Evolutionary conservation across 2,113 vertebrate species (phyloP).

Genomic region (Stictonetta naevosa): DNA sequence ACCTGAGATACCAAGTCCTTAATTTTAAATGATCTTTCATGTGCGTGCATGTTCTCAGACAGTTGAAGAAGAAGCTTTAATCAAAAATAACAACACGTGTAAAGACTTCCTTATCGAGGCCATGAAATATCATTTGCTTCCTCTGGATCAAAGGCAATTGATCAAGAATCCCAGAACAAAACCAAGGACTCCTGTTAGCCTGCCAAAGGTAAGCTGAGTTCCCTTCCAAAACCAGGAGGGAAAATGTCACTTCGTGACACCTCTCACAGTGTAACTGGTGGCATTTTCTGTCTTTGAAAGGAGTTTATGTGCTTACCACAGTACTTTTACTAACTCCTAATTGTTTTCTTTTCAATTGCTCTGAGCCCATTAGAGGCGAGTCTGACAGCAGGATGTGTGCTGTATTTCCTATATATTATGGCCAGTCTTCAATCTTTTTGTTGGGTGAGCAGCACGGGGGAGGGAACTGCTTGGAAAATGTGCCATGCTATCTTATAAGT

Average conservation of each 20-base stretch:
- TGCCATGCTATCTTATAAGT: not conserved
- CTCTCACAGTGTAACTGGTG: not conserved
- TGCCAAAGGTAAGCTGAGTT: constrained; percentile 84
- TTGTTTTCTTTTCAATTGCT: not conserved
- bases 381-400: not conserved
- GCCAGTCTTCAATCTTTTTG: not conserved
- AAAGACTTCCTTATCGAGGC: constrained; percentile 98
- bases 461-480: not conserved
- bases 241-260: accelerated
- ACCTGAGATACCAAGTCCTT: not conserved
- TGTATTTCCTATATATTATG: not conserved
- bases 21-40: not conserved
- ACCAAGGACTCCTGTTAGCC: constrained; percentile 91
- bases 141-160: constrained; percentile 93
- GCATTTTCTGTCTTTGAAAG: not conserved
- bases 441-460: not conserved
- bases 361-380: not conserved
- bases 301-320: accelerated
- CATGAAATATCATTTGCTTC: constrained; percentile 97
- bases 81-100: constrained; percentile 98
- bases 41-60: constrained; percentile 77
- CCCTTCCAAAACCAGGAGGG: not conserved
- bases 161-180: constrained; percentile 95
- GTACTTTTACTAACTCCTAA: not conserved
- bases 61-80: constrained; percentile 94